These are phyloP conservation scores for Heterodera carotae DNA, from an alignment of 1,140 invertebrate genomes.

Conservation along the genomic window DNA sequence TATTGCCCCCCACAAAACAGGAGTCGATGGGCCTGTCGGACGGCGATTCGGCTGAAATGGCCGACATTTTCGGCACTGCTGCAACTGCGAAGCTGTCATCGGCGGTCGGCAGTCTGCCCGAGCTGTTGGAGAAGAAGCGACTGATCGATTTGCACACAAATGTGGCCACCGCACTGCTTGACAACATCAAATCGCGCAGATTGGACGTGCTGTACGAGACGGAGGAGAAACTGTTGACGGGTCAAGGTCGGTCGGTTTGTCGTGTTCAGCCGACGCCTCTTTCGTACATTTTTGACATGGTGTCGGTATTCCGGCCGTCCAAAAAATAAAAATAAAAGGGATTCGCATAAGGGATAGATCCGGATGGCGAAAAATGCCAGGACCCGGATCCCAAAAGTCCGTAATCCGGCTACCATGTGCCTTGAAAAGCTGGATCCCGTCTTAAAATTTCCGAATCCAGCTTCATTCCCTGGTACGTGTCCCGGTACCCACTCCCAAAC, in stretches of 20 bases:
- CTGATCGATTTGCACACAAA: slow-evolving; percentile 98
- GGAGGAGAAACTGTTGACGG: slow-evolving; percentile 91
- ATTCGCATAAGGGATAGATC: too few species aligned
- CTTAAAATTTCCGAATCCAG: too few species aligned
- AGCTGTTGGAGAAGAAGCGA: slow-evolving; percentile 92
- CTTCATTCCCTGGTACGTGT: too few species aligned
- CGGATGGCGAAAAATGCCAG: too few species aligned
- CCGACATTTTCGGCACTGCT: slow-evolving; percentile 70
- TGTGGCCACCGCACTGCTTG: slow-evolving; percentile 77
- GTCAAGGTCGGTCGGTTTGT: slow-evolving; percentile 65
- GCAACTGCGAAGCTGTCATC: slow-evolving; percentile 90
- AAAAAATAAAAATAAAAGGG: background rate
- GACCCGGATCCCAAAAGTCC: too few species aligned
- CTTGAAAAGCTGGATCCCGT: too few species aligned
- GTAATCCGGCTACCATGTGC: too few species aligned
- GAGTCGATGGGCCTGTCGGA: slow-evolving; percentile 19
- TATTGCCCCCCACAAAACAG: too few species aligned
- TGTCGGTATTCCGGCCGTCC: slow-evolving; percentile 27
- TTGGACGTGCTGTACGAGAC: slow-evolving; percentile 94
- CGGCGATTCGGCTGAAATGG: slow-evolving; percentile 4
- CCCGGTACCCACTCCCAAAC: too few species aligned
- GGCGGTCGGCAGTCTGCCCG: slow-evolving; percentile 82
- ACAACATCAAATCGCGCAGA: slow-evolving; percentile 70
- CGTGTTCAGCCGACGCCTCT: slow-evolving; percentile 39
- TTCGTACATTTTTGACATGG: too few species aligned